phyloP scores from a whole-genome alignment of 2,888 invertebrate genomes.

The Heliconius sara region DNA sequence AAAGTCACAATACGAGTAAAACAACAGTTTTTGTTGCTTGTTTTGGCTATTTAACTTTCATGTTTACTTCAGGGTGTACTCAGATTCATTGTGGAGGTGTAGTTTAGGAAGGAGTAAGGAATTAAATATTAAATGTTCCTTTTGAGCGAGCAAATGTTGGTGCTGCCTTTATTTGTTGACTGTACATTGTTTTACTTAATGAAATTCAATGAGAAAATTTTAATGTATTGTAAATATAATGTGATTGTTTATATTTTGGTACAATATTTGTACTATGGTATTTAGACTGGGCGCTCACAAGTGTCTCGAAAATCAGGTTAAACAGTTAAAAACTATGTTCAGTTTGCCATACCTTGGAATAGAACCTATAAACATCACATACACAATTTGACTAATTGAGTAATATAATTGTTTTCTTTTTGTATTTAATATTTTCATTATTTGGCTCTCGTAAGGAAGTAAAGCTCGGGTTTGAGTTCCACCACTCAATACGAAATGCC shows the following conservation, averaged over 20 bases:
- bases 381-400: neutral
- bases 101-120: constrained; percentile 17
- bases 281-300: too few species aligned
- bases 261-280: too few species aligned
- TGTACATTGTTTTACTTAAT: constrained; percentile 3
- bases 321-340: neutral
- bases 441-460: too few species aligned
- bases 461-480: too few species aligned
- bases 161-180: constrained; percentile 9
- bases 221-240: neutral
- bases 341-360: neutral
- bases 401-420: neutral
- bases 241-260: neutral
- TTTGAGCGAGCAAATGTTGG: constrained; percentile 1
- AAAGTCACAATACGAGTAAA: constrained; percentile 15
- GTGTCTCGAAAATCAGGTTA: too few species aligned
- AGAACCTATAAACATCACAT: neutral
- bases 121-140: constrained; percentile 23
- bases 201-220: neutral
- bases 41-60: constrained; percentile 38
- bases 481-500: too few species aligned
- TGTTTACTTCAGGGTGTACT: constrained; percentile 24
- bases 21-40: constrained; percentile 34
- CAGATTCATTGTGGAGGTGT: constrained; percentile 18
- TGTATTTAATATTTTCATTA: too few species aligned